Conservation (phyloP, 2,888 invertebrate genomes). For the Cryptops parisi region DNA sequence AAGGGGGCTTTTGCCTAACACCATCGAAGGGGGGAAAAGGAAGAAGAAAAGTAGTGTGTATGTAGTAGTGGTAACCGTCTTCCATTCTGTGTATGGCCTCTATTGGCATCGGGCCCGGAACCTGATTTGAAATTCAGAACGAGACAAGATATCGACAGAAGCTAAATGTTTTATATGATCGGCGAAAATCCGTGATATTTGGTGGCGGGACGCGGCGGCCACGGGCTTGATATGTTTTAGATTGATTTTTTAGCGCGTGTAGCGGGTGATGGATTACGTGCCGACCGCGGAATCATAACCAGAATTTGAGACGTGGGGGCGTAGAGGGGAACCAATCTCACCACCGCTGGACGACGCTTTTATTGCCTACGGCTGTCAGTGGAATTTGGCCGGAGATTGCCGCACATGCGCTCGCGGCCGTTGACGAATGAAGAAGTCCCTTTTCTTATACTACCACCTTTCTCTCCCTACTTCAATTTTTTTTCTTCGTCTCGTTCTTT, state of each 20-base stretch:
- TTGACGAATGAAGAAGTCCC: too few relatives aligned
- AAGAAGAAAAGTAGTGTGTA: not conserved
- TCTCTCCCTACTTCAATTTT: too few relatives aligned
- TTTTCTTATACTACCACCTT: too few relatives aligned
- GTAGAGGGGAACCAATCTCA: not conserved
- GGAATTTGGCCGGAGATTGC: too few relatives aligned
- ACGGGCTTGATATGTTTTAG: conserved; percentile 11
- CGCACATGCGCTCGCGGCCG: too few relatives aligned
- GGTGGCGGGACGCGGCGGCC: conserved; percentile 3
- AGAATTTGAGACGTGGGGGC: not conserved
- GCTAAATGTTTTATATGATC: conserved; percentile 11
- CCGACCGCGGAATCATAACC: conserved; percentile 4
- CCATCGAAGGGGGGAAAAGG: not conserved
- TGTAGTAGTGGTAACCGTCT: not conserved
- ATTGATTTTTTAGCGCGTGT: conserved; percentile 9
- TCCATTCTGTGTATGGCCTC: not conserved
- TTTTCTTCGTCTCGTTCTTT: too few relatives aligned
- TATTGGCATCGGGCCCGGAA: not conserved
- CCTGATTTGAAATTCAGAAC: conserved; percentile 11
- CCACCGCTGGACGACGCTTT: too few relatives aligned
- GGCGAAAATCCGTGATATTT: conserved; percentile 5
- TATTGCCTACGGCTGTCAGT: too few relatives aligned
- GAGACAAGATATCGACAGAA: conserved; percentile 12
- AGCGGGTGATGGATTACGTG: conserved; percentile 6
- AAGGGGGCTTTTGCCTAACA: too few relatives aligned